A percentile compares a stretch with the other conserved stretches of the same genome.
Evolutionary conservation across 2,888 invertebrate genomes (phyloP).

Genomic region (Melanotus villosus): DNA sequence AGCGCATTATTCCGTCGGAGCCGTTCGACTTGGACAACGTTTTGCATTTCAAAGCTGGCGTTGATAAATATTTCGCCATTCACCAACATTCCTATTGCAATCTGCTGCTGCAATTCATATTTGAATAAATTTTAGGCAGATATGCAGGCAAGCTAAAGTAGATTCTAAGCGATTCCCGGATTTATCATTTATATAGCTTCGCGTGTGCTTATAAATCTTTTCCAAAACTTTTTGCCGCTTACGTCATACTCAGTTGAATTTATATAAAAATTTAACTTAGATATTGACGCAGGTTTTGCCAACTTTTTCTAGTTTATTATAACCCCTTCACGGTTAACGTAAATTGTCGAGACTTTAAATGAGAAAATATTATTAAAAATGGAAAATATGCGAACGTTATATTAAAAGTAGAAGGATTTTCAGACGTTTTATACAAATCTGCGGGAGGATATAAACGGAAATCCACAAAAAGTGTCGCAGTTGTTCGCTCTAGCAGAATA

Average conservation of each 20-base stretch:
- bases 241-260: not conserved
- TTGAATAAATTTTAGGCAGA: conserved; percentile 20
- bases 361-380: no score
- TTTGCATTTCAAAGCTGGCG: conserved; percentile 36
- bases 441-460: conserved; percentile 1
- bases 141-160: conserved; percentile 1
- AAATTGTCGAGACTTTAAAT: no score
- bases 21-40: not conserved
- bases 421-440: not conserved
- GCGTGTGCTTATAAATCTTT: conserved; percentile 1
- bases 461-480: conserved; percentile 3
- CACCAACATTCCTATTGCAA: conserved; percentile 26
- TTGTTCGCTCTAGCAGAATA: not conserved
- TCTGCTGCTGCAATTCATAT: conserved; percentile 31
- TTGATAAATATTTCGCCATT: conserved; percentile 41
- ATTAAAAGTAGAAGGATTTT: no score
- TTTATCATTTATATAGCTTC: conserved; percentile 3
- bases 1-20: no score
- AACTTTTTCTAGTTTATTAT: no score
- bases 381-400: no score
- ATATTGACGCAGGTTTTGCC: no score
- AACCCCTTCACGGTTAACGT: no score
- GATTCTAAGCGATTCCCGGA: conserved; percentile 2
- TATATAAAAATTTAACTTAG: not conserved
- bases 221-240: not conserved